Evolutionary conservation across 2,797 vertebrate genomes (phyloP).

Genomic region (Telmatherina bonti): DNA sequence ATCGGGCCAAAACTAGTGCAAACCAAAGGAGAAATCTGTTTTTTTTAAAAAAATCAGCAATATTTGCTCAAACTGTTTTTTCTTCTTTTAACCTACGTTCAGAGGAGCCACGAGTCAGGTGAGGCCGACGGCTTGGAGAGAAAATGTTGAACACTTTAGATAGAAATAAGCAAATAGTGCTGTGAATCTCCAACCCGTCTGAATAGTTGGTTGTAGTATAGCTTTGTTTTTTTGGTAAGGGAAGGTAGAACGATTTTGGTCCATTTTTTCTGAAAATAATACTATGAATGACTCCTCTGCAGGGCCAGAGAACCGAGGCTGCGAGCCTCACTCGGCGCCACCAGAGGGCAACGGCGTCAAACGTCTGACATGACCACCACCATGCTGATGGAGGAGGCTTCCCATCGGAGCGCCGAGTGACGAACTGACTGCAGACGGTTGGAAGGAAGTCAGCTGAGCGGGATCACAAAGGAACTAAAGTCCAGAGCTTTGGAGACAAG

Average conservation of each 20-base stretch:
- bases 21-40: background rate
- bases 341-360: conserved; percentile 89
- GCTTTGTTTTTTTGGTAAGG: background rate
- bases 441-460: conserved; percentile 6
- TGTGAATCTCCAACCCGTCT: background rate
- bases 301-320: conserved; percentile 94
- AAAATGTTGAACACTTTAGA: background rate
- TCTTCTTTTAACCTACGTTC: conserved; percentile 10
- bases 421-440: too few relatives aligned
- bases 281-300: conserved; percentile 58
- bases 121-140: conserved; percentile 12
- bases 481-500: background rate
- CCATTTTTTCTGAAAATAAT: background rate
- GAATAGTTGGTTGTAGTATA: background rate
- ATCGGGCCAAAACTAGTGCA: background rate
- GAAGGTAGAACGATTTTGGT: background rate
- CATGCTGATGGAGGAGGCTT: background rate
- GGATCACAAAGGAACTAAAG: conserved; percentile 1
- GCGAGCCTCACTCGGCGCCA: conserved; percentile 88
- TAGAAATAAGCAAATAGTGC: background rate
- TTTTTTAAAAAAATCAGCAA: background rate
- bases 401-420: conserved; percentile 13
- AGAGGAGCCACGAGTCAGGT: conserved; percentile 23
- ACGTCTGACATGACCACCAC: conserved; percentile 79
- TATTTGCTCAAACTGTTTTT: conserved; percentile 10